Evolutionary conservation across 1,140 invertebrate genomes (phyloP).

Genomic region (Phenacoccus solenopsis): DNA sequence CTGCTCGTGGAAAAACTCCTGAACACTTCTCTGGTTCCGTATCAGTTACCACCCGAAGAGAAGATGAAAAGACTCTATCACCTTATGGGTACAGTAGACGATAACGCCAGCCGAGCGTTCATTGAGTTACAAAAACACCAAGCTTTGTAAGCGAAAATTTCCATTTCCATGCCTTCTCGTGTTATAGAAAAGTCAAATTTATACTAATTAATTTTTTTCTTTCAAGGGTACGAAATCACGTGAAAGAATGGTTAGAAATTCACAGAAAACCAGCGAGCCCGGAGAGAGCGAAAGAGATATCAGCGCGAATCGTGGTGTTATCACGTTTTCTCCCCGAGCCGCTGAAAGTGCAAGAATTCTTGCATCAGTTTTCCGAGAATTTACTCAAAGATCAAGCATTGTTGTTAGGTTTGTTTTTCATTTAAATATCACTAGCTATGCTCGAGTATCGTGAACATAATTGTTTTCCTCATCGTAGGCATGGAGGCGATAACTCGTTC

Average conservation of each 20-base stretch:
- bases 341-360: slow-evolving; percentile 80
- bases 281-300: slow-evolving; percentile 54
- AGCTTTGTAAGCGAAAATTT: slow-evolving; percentile 43
- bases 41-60: slow-evolving; percentile 68
- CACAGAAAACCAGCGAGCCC: slow-evolving; percentile 48
- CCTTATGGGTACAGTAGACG: slow-evolving; percentile 81
- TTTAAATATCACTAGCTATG: not conserved
- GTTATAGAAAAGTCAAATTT: too few species aligned
- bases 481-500: slow-evolving; percentile 78
- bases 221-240: slow-evolving; percentile 59
- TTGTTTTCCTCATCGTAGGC: too few species aligned
- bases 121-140: slow-evolving; percentile 90
- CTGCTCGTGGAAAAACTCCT: slow-evolving; percentile 88
- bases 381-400: slow-evolving; percentile 63
- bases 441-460: not conserved
- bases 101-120: slow-evolving; percentile 90
- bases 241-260: slow-evolving; percentile 73
- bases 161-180: too few species aligned
- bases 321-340: slow-evolving; percentile 78
- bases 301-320: slow-evolving; percentile 42
- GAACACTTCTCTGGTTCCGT: slow-evolving; percentile 90
- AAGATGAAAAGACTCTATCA: slow-evolving; percentile 92
- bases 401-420: not conserved
- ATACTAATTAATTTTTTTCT: too few species aligned
- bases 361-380: slow-evolving; percentile 75